Percentiles rank a stretch among this genome's conserved stretches.
Evolutionary conservation across 2,888 invertebrate genomes (phyloP).

Genomic region (Lypha dubia): DNA sequence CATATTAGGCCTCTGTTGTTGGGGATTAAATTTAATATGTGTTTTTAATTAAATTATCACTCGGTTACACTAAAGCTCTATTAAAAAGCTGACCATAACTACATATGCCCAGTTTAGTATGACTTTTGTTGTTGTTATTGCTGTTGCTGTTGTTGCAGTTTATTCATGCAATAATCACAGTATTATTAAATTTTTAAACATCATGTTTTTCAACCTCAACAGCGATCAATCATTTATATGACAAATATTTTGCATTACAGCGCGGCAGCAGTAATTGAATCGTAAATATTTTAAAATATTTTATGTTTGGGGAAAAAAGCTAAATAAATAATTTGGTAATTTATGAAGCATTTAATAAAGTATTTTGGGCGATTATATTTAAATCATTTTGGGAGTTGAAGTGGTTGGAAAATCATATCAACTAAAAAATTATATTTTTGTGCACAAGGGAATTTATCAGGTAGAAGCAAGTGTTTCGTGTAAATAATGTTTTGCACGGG

Average conservation of each 20-base stretch:
- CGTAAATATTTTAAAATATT: conserved; percentile 31
- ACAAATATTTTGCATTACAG: conserved; percentile 39
- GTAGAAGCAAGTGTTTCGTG: not conserved
- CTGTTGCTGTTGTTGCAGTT: conserved; percentile 2
- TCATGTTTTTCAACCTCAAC: conserved; percentile 62
- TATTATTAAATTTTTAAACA: conserved; percentile 43
- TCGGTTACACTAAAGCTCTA: conserved; percentile 28
- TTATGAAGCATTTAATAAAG: not conserved
- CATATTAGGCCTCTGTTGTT: conserved; percentile 34
- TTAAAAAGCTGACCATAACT: conserved; percentile 43
- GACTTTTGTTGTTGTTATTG: not conserved
- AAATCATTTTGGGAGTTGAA: not conserved
- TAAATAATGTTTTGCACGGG: not conserved
- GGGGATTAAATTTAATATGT: conserved; percentile 60
- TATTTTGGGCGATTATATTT: not conserved
- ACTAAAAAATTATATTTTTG: not conserved
- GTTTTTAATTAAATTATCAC: conserved; percentile 66
- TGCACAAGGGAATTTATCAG: not conserved
- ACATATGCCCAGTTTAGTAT: not conserved
- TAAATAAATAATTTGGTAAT: conserved; percentile 25
- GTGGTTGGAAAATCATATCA: not conserved
- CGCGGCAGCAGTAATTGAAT: conserved; percentile 23
- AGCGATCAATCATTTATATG: conserved; percentile 60
- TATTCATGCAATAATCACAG: conserved; percentile 13
- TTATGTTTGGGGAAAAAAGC: conserved; percentile 7